Conservation (phyloP, 2,113 vertebrate genomes). For the Ranitomeya imitator region DNA sequence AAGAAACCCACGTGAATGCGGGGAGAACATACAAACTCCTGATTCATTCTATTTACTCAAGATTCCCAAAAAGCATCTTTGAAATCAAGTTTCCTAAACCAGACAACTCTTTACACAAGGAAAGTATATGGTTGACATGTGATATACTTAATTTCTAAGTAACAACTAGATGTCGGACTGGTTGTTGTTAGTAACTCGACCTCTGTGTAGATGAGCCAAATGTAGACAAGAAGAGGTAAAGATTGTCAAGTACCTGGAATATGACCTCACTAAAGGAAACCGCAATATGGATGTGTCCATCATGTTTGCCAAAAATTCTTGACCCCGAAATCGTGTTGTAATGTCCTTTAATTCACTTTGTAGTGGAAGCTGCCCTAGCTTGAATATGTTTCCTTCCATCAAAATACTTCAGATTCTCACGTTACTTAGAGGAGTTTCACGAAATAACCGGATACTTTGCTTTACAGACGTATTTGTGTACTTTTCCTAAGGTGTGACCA, state of each 20-base stretch:
- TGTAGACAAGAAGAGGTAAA: neutral
- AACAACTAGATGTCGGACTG: neutral
- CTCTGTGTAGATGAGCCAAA: too few relatives aligned
- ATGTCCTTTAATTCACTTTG: neutral
- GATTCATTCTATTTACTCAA: too few relatives aligned
- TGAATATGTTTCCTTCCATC: neutral
- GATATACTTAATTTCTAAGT: too few relatives aligned
- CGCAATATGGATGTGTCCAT: neutral
- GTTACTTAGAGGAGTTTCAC: neutral
- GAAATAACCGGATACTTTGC: neutral
- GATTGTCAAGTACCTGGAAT: neutral
- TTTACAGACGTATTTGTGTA: neutral
- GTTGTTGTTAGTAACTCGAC: too few relatives aligned
- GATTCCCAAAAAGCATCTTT: too few relatives aligned
- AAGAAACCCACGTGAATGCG: too few relatives aligned
- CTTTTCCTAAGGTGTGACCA: conserved; percentile 23
- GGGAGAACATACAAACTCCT: too few relatives aligned
- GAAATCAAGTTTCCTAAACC: too few relatives aligned
- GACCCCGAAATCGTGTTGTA: conserved; percentile 1
- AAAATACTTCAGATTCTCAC: conserved; percentile 3
- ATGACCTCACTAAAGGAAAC: neutral
- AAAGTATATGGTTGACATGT: too few relatives aligned
- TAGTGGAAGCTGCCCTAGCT: neutral
- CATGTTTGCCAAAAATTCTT: neutral
- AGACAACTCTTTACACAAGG: too few relatives aligned